These are phyloP conservation scores for Porites rus DNA, from an alignment of 92 coral and sea anemone genomes.

Conservation along the genomic window DNA sequence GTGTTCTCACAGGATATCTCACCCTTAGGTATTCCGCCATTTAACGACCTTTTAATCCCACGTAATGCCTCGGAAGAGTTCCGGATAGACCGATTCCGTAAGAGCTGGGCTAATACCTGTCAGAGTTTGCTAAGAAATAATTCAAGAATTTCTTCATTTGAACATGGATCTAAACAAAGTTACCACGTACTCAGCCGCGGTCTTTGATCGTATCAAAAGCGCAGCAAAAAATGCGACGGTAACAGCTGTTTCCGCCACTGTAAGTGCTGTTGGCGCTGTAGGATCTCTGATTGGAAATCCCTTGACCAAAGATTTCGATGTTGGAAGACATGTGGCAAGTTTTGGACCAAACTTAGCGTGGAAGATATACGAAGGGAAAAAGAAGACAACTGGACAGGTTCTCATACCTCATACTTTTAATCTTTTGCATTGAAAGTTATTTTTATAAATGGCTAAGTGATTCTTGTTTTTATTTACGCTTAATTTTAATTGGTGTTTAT, in stretches of 20 bases:
- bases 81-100: not conserved
- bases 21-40: not conserved
- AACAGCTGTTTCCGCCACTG: slow-evolving; percentile 89
- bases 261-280: slow-evolving; percentile 88
- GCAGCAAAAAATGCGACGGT: slow-evolving; percentile 81
- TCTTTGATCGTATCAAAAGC: slow-evolving; percentile 77
- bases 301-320: slow-evolving; percentile 90
- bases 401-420: not conserved
- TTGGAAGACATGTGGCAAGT: slow-evolving; percentile 90
- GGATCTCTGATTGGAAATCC: slow-evolving; percentile 95
- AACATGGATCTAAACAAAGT: slow-evolving; percentile 67
- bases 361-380: slow-evolving; percentile 93
- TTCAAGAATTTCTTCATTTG: not conserved
- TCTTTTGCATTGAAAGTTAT: not conserved
- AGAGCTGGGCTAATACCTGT: not conserved
- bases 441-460: not conserved
- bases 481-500: not conserved
- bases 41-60: not conserved
- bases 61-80: slow-evolving; percentile 1
- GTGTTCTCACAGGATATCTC: not conserved
- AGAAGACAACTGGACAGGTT: slow-evolving; percentile 97
- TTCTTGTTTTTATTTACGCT: not conserved
- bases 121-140: slow-evolving; percentile 1
- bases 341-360: slow-evolving; percentile 97
- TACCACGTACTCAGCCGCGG: slow-evolving; percentile 72